Base-by-base conservation (phyloP, 2,797 vertebrate species). In the Mormyrus proboscirostris region DNA sequence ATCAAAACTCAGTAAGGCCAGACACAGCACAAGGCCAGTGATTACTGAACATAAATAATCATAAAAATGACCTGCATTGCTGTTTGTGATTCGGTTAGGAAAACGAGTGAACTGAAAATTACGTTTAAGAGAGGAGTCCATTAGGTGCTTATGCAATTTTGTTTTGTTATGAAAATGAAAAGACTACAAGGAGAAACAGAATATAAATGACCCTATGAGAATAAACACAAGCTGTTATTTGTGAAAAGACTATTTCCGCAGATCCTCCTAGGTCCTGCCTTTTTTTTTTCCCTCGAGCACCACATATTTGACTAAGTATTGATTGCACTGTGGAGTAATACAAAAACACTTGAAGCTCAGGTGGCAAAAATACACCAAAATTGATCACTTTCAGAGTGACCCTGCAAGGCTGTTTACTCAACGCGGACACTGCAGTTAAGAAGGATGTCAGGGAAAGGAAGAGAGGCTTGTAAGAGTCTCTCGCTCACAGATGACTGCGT, bases 271-370 rank as follows among this genome's bases (percentile, higher is more conserved):
- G 93, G 94, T 89, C 93, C 91, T 93, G 89, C 92, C 92, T 93
- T 89, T 51, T 90, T 51, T 90, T 33, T 38, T 90, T 94, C 93
- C 95, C 86, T 91, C 89, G 90, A 93, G 47, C 91, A 93, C 93
- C 94, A 55, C 95, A 84, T 44, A 90, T 91, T 94, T 93, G 94
- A 94, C 94, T 65, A 1, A 1, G 87, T 96, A 98, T 98, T 94
- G 97, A 98, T 98, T 96, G 95, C 95, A 92, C 93, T 92, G 94
- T 96, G 95, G 96, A 95, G 96, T 95, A 95, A 96, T 95, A 95
- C 94, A 96, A 95, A 95, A 94, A 94, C 94, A 96, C 95, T 96
- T 95, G 95, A 96, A 96, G 97, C 96, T 96, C 96, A 96, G 96
- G 96, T 97, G 97, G 95, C 95, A 94, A 95, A 95, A 96, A 96